phyloP scores from a whole-genome alignment of 1,140 invertebrate genomes.

The Oryctes rhinoceros region DNA sequence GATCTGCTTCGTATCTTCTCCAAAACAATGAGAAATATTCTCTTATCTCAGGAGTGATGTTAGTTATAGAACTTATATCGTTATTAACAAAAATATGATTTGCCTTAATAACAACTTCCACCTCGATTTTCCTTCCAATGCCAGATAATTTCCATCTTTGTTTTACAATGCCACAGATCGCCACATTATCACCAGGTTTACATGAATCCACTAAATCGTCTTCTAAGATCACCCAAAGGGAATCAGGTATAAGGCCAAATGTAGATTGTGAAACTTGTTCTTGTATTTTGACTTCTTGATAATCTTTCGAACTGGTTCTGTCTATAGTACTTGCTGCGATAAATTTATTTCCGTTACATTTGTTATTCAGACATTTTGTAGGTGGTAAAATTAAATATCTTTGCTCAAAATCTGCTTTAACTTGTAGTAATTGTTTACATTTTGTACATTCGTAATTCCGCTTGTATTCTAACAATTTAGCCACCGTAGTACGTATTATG shows the following conservation, averaged over 20 bases:
- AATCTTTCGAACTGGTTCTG: constrained; percentile 80
- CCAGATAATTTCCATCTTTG: constrained; percentile 74
- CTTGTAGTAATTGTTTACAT: constrained; percentile 74
- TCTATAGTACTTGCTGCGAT: constrained; percentile 65
- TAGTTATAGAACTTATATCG: constrained; percentile 67
- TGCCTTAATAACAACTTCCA: constrained; percentile 76
- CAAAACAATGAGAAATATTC: constrained; percentile 81
- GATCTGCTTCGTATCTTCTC: constrained; percentile 69
- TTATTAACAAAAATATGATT: constrained; percentile 81
- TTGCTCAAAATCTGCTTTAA: constrained; percentile 76
- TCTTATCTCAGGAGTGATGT: constrained; percentile 75
- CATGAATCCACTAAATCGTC: constrained; percentile 88
- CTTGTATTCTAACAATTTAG: constrained; percentile 80
- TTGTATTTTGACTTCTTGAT: constrained; percentile 90
- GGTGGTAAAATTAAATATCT: constrained; percentile 71
- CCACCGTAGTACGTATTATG: constrained; percentile 76
- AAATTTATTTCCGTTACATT: constrained; percentile 67
- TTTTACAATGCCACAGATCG: constrained; percentile 81
- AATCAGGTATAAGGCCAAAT: constrained; percentile 78
- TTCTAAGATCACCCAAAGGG: constrained; percentile 82
- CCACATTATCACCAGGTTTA: constrained; percentile 89
- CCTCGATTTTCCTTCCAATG: constrained; percentile 70
- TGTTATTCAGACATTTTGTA: constrained; percentile 69
- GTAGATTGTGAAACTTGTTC: constrained; percentile 73
- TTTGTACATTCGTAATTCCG: constrained; percentile 79